These are phyloP conservation scores for Plebejus anna DNA, from an alignment of 2,888 invertebrate species.

Conservation along the genomic window DNA sequence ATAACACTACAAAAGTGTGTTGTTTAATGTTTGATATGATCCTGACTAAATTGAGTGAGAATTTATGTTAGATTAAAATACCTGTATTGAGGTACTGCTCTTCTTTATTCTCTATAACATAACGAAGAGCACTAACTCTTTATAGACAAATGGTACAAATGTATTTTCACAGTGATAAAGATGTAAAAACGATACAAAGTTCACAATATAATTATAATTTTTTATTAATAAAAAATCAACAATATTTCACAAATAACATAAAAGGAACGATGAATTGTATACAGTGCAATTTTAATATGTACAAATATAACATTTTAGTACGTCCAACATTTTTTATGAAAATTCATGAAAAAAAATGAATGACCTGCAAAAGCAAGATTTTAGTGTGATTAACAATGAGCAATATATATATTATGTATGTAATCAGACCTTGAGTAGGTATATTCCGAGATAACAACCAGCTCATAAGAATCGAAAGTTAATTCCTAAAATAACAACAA, in stretches of 20 bases:
- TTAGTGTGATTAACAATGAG: constrained; percentile 2
- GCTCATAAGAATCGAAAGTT: neutral
- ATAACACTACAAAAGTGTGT: no score
- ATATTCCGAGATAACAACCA: constrained; percentile 2
- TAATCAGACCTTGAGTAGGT: constrained; percentile 21
- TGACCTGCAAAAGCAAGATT: constrained; percentile 2
- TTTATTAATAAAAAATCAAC: constrained; percentile 77
- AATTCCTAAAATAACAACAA: neutral
- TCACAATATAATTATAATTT: constrained; percentile 41
- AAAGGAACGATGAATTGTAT: constrained; percentile 31
- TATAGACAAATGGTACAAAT: no score
- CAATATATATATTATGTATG: neutral
- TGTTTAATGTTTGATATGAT: no score
- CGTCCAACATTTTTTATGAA: neutral
- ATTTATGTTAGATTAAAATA: no score
- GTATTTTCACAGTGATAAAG: no score
- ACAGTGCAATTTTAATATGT: constrained; percentile 2
- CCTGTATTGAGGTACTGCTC: no score
- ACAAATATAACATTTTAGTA: constrained; percentile 18
- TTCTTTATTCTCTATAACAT: no score
- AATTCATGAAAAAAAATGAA: neutral
- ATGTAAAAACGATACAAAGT: neutral
- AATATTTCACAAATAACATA: constrained; percentile 67
- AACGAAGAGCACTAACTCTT: no score
- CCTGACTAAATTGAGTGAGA: no score